Percentiles rank a stretch among this genome's conserved stretches.
These are phyloP conservation scores for Lateolabrax maculatus DNA, from an alignment of 2,797 vertebrate species.

Conservation along the genomic window DNA sequence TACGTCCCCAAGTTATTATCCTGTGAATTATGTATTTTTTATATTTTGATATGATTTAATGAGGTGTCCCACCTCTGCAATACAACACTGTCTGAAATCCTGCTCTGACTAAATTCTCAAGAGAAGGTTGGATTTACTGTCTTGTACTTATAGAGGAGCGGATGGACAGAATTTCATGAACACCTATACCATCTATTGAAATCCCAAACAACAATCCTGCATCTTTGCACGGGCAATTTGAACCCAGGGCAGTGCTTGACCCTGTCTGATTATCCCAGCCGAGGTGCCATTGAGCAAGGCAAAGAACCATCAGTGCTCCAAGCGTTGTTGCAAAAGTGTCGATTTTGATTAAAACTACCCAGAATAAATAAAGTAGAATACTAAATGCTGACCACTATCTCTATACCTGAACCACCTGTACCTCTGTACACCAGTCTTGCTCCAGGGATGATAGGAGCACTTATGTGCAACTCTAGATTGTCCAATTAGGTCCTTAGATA, in stretches of 20 bases:
- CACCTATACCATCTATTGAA: neutral
- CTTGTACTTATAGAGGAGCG: neutral
- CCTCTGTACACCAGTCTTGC: neutral
- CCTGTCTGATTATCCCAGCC: constrained; percentile 10
- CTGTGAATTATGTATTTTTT: neutral
- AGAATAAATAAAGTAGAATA: neutral
- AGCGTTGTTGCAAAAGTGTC: no score
- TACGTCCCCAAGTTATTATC: neutral
- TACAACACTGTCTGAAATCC: neutral
- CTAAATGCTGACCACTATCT: neutral
- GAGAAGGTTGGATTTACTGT: neutral
- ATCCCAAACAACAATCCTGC: neutral
- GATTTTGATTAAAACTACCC: no score
- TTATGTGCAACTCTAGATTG: neutral
- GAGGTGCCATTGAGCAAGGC: constrained; percentile 25
- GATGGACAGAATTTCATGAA: neutral
- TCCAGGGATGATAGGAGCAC: neutral
- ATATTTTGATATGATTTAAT: neutral
- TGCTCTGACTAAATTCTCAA: no score
- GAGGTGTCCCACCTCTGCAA: neutral
- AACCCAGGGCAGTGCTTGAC: neutral
- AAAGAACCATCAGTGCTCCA: constrained; percentile 29
- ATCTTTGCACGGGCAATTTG: neutral
- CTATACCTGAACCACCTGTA: neutral
- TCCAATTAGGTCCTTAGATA: neutral